Conservation (phyloP, 2,888 invertebrate genomes). For the Meiosimyza decipiens region DNA sequence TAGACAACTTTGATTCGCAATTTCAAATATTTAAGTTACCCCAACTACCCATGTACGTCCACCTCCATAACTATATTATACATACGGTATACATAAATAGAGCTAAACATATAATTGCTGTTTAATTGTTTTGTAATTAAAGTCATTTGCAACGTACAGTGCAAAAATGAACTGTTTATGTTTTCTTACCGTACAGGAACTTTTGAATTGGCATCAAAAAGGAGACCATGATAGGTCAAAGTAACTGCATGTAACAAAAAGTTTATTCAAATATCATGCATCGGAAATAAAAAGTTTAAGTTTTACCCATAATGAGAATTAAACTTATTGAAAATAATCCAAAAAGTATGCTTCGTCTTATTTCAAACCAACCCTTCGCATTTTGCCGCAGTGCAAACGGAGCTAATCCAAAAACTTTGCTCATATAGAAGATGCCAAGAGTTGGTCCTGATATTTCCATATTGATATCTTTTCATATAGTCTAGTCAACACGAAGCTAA, state of each 20-base stretch:
- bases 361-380: conserved; percentile 55
- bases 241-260: conserved; percentile 49
- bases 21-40: too few species aligned
- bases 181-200: conserved; percentile 60
- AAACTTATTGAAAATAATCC: conserved; percentile 58
- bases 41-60: too few species aligned
- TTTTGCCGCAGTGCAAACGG: conserved; percentile 58
- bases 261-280: neutral
- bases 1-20: too few species aligned
- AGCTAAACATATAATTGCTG: neutral
- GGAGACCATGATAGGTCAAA: conserved; percentile 62
- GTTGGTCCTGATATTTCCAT: conserved; percentile 64
- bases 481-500: too few species aligned
- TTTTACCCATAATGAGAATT: conserved; percentile 58
- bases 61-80: too few species aligned
- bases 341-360: conserved; percentile 59
- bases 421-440: conserved; percentile 61
- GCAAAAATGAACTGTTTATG: neutral
- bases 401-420: conserved; percentile 61
- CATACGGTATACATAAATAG: too few species aligned
- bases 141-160: neutral
- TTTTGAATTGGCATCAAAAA: conserved; percentile 64
- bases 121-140: conserved; percentile 4
- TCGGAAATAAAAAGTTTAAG: conserved; percentile 14
- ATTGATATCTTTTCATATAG: neutral